phyloP scores from a whole-genome alignment of 1,140 invertebrate genomes.

The Lethocerus indicus region DNA sequence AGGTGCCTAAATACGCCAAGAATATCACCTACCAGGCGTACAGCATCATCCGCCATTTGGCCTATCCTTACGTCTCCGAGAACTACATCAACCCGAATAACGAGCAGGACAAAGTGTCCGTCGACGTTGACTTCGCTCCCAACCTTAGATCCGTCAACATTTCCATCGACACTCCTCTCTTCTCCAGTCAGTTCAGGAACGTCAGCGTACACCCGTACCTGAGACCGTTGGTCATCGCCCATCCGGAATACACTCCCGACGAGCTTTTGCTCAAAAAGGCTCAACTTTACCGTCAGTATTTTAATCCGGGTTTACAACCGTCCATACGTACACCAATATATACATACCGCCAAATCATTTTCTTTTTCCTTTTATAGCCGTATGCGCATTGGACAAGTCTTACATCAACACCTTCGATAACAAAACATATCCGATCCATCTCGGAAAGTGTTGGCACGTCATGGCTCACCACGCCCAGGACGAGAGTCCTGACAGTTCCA shows the following conservation, averaged over 20 bases:
- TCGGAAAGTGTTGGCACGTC: slow-evolving; percentile 39
- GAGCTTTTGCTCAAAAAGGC: slow-evolving; percentile 25
- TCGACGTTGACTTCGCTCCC: slow-evolving; percentile 25
- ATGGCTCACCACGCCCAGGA: slow-evolving; percentile 26
- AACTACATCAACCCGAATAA: slow-evolving; percentile 15
- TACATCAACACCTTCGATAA: slow-evolving; percentile 42
- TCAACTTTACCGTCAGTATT: slow-evolving; percentile 22
- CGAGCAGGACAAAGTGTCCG: slow-evolving; percentile 28
- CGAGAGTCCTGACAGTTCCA: slow-evolving; percentile 11
- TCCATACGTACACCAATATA: background rate
- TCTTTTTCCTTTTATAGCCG: slow-evolving; percentile 26
- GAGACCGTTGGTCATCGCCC: slow-evolving; percentile 23
- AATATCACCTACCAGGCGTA: slow-evolving; percentile 18
- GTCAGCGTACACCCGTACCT: slow-evolving; percentile 22
- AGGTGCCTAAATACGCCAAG: slow-evolving; percentile 9
- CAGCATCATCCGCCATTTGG: slow-evolving; percentile 6
- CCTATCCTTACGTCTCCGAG: slow-evolving; percentile 15
- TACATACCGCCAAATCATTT: background rate
- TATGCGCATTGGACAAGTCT: slow-evolving; percentile 36
- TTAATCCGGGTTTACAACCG: slow-evolving; percentile 21
- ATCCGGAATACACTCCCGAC: slow-evolving; percentile 24
- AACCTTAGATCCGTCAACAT: slow-evolving; percentile 25
- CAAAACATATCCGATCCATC: slow-evolving; percentile 29
- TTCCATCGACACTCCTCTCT: slow-evolving; percentile 24
- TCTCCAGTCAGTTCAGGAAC: slow-evolving; percentile 24